phyloP scores from a whole-genome alignment of 2,888 invertebrate genomes.

The Autographa pulchrina region DNA sequence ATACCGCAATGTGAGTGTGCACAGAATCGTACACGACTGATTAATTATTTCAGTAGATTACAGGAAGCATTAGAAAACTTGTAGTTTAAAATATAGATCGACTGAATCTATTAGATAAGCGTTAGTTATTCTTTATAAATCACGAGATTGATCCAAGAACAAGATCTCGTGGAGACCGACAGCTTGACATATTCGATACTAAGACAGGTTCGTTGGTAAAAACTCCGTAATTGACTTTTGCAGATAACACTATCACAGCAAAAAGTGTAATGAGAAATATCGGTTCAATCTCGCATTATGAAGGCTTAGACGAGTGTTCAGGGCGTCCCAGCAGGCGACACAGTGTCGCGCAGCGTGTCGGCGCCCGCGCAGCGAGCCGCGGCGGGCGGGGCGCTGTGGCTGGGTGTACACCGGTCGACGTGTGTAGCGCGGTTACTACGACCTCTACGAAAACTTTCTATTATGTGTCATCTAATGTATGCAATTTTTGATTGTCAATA shows the following conservation, averaged over 20 bases:
- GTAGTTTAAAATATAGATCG: conserved; percentile 16
- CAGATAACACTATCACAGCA: conserved; percentile 47
- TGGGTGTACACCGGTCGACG: conserved; percentile 10
- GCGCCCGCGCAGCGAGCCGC: background rate
- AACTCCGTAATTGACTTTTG: conserved; percentile 50
- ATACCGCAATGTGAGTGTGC: background rate
- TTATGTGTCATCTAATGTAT: conserved; percentile 6
- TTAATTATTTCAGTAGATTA: conserved; percentile 19
- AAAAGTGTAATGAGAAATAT: conserved; percentile 50
- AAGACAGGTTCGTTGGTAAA: conserved; percentile 39
- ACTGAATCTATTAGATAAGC: conserved; percentile 36
- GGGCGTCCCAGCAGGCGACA: conserved; percentile 37
- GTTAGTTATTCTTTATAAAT: conserved; percentile 41
- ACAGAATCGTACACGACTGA: background rate
- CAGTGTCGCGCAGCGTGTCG: conserved; percentile 21
- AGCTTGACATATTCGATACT: conserved; percentile 50
- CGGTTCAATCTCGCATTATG: conserved; percentile 37
- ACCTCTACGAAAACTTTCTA: conserved; percentile 10
- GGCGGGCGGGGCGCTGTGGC: conserved; percentile 20
- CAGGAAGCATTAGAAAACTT: conserved; percentile 35
- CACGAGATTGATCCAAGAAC: conserved; percentile 43
- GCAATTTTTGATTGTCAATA: no score
- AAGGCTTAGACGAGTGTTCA: conserved; percentile 9
- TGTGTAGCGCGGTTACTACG: conserved; percentile 3
- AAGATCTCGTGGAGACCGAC: conserved; percentile 44